These are phyloP conservation scores for Protaetia brevitarsis DNA, from an alignment of 1,140 invertebrate genomes.

Conservation along the genomic window DNA sequence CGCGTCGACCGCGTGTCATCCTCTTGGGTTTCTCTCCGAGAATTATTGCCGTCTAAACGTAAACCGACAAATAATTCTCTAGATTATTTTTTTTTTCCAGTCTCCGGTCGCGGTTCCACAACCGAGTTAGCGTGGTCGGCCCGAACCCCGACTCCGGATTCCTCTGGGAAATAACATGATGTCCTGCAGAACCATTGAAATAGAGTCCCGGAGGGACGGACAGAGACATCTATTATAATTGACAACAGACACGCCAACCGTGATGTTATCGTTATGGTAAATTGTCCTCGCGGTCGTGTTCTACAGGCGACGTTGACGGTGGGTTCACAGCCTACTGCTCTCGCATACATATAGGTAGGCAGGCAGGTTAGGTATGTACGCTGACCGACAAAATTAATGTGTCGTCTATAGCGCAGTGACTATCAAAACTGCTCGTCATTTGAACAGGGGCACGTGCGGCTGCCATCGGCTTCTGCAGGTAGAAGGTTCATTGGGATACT, in stretches of 20 bases:
- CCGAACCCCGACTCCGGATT: background rate
- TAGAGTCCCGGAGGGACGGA: slow-evolving; percentile 33
- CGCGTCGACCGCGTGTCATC: background rate
- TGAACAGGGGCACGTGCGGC: no score
- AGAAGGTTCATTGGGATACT: no score
- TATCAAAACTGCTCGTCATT: no score
- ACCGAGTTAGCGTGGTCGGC: background rate
- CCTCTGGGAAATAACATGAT: slow-evolving; percentile 43
- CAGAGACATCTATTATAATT: slow-evolving; percentile 33
- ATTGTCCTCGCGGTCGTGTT: no score
- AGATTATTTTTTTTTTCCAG: slow-evolving; percentile 6
- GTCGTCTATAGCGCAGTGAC: no score
- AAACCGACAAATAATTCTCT: slow-evolving; percentile 7
- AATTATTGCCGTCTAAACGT: background rate
- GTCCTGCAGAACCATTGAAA: slow-evolving; percentile 41
- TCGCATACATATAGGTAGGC: no score
- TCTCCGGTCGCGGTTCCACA: background rate
- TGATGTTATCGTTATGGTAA: slow-evolving; percentile 25
- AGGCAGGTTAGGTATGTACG: no score
- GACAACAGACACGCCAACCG: slow-evolving; percentile 29
- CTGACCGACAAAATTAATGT: no score
- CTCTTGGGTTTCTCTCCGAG: background rate
- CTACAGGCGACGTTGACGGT: no score
- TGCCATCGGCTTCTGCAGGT: no score
- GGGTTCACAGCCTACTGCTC: no score